These are phyloP conservation scores for Hydropsyche betteni DNA, from an alignment of 2,888 invertebrate species.

Conservation along the genomic window DNA sequence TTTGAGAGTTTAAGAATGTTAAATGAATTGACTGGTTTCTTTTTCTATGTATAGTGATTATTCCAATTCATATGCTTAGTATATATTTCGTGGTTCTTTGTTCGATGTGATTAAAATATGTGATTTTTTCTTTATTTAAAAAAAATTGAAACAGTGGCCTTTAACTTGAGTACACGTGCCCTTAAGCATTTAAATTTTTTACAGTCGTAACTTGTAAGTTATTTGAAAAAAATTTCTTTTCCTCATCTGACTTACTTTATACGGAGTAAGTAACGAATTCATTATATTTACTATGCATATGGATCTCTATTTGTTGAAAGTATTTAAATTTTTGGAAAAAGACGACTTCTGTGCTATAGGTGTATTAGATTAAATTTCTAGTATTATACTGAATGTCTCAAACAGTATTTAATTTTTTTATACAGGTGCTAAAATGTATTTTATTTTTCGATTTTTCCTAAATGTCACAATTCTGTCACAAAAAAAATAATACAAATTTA, in stretches of 20 bases:
- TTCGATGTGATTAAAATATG: too few relatives aligned
- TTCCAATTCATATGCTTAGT: too few relatives aligned
- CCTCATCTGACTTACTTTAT: not conserved
- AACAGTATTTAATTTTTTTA: constrained; percentile 62
- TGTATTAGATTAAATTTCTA: constrained; percentile 22
- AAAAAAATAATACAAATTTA: constrained; percentile 32
- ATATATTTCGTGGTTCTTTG: too few relatives aligned
- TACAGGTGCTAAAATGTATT: constrained; percentile 68
- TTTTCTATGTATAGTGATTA: constrained; percentile 17
- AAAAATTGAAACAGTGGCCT: constrained; percentile 30
- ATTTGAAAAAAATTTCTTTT: not conserved
- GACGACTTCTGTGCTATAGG: constrained; percentile 16
- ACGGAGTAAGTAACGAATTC: constrained; percentile 3
- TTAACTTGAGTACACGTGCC: constrained; percentile 26
- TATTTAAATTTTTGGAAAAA: constrained; percentile 21
- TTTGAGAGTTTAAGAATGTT: constrained; percentile 30
- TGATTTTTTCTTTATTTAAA: constrained; percentile 1
- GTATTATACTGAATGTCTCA: constrained; percentile 15
- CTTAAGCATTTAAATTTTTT: constrained; percentile 11
- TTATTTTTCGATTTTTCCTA: constrained; percentile 58
- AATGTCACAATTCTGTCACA: constrained; percentile 46
- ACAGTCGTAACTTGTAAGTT: too few relatives aligned
- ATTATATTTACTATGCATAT: constrained; percentile 25
- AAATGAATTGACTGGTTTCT: constrained; percentile 29
- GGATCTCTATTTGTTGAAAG: constrained; percentile 27